These are phyloP conservation scores for Tiliacea aurago DNA, from an alignment of 2,888 invertebrate species.

Conservation along the genomic window DNA sequence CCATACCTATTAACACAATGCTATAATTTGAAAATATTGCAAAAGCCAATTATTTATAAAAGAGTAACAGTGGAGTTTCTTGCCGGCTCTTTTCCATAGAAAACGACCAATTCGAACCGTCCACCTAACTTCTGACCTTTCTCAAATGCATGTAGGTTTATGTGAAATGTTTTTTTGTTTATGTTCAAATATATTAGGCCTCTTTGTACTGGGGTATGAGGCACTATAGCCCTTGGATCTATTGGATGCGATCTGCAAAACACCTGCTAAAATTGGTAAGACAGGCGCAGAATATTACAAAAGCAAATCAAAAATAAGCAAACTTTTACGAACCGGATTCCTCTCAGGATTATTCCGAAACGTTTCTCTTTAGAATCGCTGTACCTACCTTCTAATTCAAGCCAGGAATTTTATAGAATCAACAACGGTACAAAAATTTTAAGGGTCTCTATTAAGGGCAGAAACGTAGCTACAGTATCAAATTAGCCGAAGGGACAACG, in stretches of 20 bases:
- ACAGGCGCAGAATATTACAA: slow-evolving; percentile 1
- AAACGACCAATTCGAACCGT: no score
- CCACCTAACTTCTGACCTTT: no score
- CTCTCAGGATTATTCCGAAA: slow-evolving; percentile 30
- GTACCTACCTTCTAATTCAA: slow-evolving; percentile 44
- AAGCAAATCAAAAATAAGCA: slow-evolving; percentile 32
- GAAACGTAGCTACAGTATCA: slow-evolving; percentile 55
- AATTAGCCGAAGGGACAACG: slow-evolving; percentile 69
- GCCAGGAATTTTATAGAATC: slow-evolving; percentile 40
- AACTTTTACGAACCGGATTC: slow-evolving; percentile 39
- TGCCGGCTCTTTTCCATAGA: no score
- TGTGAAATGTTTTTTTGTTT: no score
- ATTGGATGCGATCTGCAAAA: background rate
- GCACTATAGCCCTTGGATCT: background rate
- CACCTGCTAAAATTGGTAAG: background rate
- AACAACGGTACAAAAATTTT: slow-evolving; percentile 42
- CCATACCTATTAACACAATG: no score
- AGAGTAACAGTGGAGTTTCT: no score
- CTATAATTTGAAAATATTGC: no score
- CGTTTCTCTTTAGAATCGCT: slow-evolving; percentile 31
- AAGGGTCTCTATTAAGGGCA: slow-evolving; percentile 41
- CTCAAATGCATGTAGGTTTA: no score
- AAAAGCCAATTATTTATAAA: no score
- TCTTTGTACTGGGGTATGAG: background rate
- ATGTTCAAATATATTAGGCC: background rate